Conservation (phyloP, 2,888 invertebrate genomes). For the Argyresthia goedartella region DNA sequence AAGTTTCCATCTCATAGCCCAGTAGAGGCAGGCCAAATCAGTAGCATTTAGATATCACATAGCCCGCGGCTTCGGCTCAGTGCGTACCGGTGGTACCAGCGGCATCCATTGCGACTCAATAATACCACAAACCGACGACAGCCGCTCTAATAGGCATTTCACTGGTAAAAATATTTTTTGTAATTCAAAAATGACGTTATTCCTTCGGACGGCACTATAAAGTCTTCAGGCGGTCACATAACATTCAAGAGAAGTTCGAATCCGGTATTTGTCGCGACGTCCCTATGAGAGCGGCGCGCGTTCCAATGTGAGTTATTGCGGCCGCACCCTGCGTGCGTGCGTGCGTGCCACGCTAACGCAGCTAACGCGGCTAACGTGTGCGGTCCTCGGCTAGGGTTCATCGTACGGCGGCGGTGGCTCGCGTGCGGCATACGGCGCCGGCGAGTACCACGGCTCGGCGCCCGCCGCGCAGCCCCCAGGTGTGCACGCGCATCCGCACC, state of each 20-base stretch:
- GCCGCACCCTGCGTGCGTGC: no score
- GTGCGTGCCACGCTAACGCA: no score
- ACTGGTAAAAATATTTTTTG: no score
- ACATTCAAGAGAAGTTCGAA: no score
- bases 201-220: no score
- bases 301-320: background rate
- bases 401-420: slow-evolving; percentile 65
- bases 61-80: slow-evolving; percentile 22
- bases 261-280: no score
- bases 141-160: no score
- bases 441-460: slow-evolving; percentile 57
- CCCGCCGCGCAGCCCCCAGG: slow-evolving; percentile 57
- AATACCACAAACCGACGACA: background rate
- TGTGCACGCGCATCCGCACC: slow-evolving; percentile 64
- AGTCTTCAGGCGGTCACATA: no score
- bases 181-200: no score
- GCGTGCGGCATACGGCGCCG: slow-evolving; percentile 47
- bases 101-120: background rate
- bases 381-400: slow-evolving; percentile 43
- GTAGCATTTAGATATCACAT: background rate
- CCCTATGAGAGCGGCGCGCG: background rate
- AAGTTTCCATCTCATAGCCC: background rate
- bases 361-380: slow-evolving; percentile 6
- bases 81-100: slow-evolving; percentile 16
- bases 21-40: background rate